These are phyloP conservation scores for Lasiurus cinereus DNA, from an alignment of 2,113 vertebrate genomes.

Conservation along the genomic window DNA sequence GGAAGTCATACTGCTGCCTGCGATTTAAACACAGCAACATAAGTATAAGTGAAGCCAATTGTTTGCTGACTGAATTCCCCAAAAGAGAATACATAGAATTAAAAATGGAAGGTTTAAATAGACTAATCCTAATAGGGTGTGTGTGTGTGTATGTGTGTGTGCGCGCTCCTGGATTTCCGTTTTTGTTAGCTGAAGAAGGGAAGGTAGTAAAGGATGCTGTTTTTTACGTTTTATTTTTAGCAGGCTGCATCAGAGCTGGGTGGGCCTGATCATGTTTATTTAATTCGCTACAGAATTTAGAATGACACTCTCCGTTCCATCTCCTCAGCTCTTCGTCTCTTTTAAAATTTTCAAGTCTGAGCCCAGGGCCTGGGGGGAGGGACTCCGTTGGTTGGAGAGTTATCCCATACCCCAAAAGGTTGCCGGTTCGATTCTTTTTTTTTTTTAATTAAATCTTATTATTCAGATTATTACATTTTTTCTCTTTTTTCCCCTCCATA, in stretches of 20 bases:
- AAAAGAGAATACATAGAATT: slow-evolving; percentile 43
- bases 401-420: not conserved
- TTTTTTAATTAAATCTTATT: too few relatives aligned
- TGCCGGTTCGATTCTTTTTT: not conserved
- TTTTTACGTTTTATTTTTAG: slow-evolving; percentile 25
- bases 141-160: not conserved
- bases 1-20: not conserved
- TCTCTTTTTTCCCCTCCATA: too few relatives aligned
- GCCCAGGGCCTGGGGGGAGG: too few relatives aligned
- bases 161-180: not conserved
- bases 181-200: not conserved
- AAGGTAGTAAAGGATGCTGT: not conserved
- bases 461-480: too few relatives aligned
- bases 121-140: not conserved
- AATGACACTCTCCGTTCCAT: not conserved
- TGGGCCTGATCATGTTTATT: not conserved
- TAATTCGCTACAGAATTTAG: slow-evolving; percentile 54
- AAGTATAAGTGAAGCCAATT: slow-evolving; percentile 41
- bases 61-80: slow-evolving; percentile 34
- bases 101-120: slow-evolving; percentile 58
- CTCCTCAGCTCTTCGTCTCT: slow-evolving; percentile 7
- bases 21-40: slow-evolving; percentile 13
- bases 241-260: not conserved
- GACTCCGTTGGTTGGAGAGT: not conserved
- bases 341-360: not conserved